Evolutionary conservation across 1,140 invertebrate genomes (phyloP).

Genomic region (Rhagoletis pomonella): DNA sequence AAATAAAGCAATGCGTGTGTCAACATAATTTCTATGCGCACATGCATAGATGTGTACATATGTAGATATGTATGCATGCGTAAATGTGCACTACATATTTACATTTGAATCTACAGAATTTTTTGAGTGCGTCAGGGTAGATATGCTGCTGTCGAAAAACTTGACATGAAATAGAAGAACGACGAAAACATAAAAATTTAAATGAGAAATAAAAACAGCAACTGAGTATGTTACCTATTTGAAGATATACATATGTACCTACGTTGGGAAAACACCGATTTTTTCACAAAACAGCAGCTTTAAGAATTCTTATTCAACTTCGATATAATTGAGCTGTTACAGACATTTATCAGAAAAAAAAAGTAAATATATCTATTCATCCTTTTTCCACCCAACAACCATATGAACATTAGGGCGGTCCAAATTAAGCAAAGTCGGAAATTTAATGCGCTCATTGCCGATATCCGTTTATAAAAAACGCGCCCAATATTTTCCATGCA

Average conservation of each 20-base stretch:
- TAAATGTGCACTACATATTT: slow-evolving; percentile 12
- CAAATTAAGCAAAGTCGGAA: too few species aligned
- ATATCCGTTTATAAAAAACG: too few species aligned
- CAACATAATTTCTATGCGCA: slow-evolving; percentile 50
- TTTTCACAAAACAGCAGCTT: background rate
- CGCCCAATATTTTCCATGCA: too few species aligned
- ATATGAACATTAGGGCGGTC: too few species aligned
- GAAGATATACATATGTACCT: background rate
- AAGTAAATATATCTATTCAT: background rate
- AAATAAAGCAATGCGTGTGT: slow-evolving; percentile 8
- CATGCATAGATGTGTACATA: background rate
- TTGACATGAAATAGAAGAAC: background rate
- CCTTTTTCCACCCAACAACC: too few species aligned
- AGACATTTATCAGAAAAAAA: background rate
- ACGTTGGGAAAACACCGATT: background rate
- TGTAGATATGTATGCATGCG: background rate
- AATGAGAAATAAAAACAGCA: background rate
- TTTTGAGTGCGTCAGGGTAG: background rate
- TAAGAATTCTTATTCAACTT: background rate
- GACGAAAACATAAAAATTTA: background rate
- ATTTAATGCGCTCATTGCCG: too few species aligned
- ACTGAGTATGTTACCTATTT: background rate
- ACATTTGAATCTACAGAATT: background rate
- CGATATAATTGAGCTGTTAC: background rate
- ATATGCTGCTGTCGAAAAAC: background rate